Evolutionary conservation across 2,888 invertebrate species (phyloP).

Genomic region (Hecatera dysodea): DNA sequence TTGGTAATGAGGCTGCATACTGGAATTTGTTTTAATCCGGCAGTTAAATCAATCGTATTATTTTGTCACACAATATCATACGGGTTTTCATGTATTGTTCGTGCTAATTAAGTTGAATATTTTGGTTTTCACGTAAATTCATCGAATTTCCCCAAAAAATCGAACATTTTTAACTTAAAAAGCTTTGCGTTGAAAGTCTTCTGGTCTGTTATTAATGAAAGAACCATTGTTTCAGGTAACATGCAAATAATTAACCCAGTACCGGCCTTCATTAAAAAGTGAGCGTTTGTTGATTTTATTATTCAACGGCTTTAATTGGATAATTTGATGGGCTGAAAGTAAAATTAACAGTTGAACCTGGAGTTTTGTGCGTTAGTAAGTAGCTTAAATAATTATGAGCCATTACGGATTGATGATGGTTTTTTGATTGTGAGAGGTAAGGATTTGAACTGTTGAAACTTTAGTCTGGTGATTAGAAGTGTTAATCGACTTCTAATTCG

Average conservation of each 20-base stretch:
- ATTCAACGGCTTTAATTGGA: constrained; percentile 65
- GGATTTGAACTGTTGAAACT: constrained; percentile 22
- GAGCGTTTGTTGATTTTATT: constrained; percentile 66
- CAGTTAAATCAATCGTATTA: not conserved
- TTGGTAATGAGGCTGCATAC: not conserved
- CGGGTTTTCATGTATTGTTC: not conserved
- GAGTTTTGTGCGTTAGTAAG: constrained; percentile 40
- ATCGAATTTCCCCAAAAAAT: not conserved
- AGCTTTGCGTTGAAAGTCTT: constrained; percentile 32
- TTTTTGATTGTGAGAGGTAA: constrained; percentile 38
- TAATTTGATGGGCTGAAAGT: constrained; percentile 59
- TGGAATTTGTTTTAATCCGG: not conserved
- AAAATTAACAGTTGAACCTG: constrained; percentile 49
- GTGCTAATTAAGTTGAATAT: not conserved
- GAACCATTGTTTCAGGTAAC: constrained; percentile 69
- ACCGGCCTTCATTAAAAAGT: constrained; percentile 57
- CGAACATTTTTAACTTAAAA: constrained; percentile 5
- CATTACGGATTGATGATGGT: constrained; percentile 36
- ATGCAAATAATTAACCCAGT: constrained; percentile 65
- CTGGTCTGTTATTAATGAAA: constrained; percentile 61
- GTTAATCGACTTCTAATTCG: not conserved
- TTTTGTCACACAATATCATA: not conserved
- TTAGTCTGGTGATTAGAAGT: not conserved
- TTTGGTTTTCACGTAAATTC: not conserved
- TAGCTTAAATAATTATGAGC: constrained; percentile 52